Base-by-base conservation (phyloP, 2,888 invertebrate species). In the Actias luna region DNA sequence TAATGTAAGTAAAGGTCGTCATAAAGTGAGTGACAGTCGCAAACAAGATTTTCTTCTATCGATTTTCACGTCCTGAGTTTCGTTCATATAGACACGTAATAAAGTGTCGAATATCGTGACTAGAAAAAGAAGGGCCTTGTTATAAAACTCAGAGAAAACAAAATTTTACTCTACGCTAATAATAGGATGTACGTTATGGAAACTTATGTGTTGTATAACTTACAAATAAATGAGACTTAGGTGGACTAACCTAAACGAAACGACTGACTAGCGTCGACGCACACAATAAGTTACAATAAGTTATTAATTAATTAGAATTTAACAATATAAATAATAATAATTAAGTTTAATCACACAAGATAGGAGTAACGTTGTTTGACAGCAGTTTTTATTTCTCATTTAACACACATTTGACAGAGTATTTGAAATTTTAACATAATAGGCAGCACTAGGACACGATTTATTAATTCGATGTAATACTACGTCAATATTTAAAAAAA, bases 231-330 rank as follows among this genome's bases (percentile, higher is more conserved):
- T 72, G 73, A 79, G 83, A 83, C 86, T 84, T 83, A 83, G 77
- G 74, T 64, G n/a, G n/a, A 75, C 81, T 85, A 87, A 84, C 78
- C 76, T 85, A 84, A 85, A 77, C 79, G 74, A 87, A 82, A 87
- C 83, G 81, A 78, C 81, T 92, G 92, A 92, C 92, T 92, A 92
- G 92, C 85, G 83, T 87, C 85, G 84, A 76, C 76, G 72, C 75
- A 79, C 67, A 79, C 74, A 80, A 83, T 83, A 83, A 84, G 79
- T 83, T 81, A 55, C 5, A 27, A 69, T 71, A 50, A 59, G 60
- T n/a, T 65, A 63, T 46, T 59, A 61, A 59, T 61, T 59, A 65
- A 65, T 57, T 61, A 62, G 55, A 31, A 22, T 57, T 57, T 55
- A 18, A 61, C 61, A 55, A 55, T 62, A 42, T 42, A 22, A 50